These are phyloP conservation scores for Zoanthus sociatus DNA, from an alignment of 92 coral and sea anemone species.

Conservation along the genomic window DNA sequence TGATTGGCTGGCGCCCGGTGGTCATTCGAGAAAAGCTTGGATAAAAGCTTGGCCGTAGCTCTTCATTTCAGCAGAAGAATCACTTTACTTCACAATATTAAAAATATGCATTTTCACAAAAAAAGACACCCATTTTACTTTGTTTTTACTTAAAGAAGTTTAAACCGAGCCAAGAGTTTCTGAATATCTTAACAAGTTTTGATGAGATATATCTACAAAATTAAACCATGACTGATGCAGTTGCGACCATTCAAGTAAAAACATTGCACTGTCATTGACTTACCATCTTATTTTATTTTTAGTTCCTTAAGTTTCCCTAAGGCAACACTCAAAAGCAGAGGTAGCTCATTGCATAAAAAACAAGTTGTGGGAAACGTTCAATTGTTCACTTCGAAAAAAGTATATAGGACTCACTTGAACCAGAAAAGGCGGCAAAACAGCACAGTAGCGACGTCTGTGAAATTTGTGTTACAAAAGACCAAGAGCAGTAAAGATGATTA, in stretches of 20 bases:
- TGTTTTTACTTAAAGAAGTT: no score
- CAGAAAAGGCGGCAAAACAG: not conserved
- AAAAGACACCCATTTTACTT: no score
- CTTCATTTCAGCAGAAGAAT: not conserved
- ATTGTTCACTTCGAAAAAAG: not conserved
- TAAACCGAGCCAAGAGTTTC: no score
- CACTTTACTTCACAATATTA: not conserved
- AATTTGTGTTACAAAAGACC: not conserved
- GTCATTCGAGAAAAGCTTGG: slow-evolving; percentile 9
- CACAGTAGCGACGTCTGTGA: not conserved
- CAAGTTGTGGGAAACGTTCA: not conserved
- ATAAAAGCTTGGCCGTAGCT: slow-evolving; percentile 18
- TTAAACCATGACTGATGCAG: no score
- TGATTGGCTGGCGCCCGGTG: slow-evolving; percentile 36
- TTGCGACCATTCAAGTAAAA: no score
- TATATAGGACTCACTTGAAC: not conserved
- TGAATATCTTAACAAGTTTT: not conserved
- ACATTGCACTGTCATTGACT: not conserved
- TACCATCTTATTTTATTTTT: not conserved
- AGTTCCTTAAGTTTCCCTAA: not conserved
- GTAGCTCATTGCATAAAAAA: not conserved
- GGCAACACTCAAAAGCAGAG: not conserved
- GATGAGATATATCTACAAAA: not conserved
- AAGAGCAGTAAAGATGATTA: not conserved
- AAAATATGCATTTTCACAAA: not conserved